Base-by-base conservation (phyloP, 2,797 vertebrate genomes). In the Myotis findleyi region DNA sequence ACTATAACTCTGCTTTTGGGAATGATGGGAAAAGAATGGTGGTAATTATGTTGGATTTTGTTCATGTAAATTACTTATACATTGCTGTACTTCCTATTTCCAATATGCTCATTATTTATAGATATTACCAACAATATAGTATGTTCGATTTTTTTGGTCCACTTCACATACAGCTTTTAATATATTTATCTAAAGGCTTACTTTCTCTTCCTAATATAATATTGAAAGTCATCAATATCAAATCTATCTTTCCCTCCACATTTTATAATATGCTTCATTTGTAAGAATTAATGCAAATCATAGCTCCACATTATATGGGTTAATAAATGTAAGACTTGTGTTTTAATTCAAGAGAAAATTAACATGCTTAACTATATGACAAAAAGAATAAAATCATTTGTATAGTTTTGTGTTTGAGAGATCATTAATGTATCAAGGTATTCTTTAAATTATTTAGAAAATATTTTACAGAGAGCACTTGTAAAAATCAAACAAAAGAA, bases 291-390 rank as follows among this genome's bases (percentile, higher is more conserved):
- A 69, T 44, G 18, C 16, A 66, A 92, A 38, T 44, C 41, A 72
- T 41, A 69, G 44, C 16, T 69, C n/a, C 44, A 64, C 10, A 49
- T 62, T 77, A 66, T 36, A 77, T 68, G 55, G 73, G 55, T 66
- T 57, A 80, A 88, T 51, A 89, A 80, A 94, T 17, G 11, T 47
- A 82, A 85, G n/a, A 95, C 30, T 72, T 36, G 41, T 16, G 9
- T 87, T 76, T 96, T 55, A 89, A 88, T 62, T 90, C 57, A 92
- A 55, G 57, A 82, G 59, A 89, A 94, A 95, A 87, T 84, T 89
- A 85, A 25, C 23, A 59, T 69, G 25, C 5, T 93, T 94, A 93
- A 64, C 59, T 41, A 71, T 44, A 27, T 82, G 17, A 84, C 21
- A 89, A 83, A 90, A 41, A 82, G 33, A 87, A 91, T n/a, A 92